Percentiles rank a stretch among this genome's conserved stretches.
phyloP scores from a whole-genome alignment of 2,113 vertebrate genomes.

The Lonchura striata region DNA sequence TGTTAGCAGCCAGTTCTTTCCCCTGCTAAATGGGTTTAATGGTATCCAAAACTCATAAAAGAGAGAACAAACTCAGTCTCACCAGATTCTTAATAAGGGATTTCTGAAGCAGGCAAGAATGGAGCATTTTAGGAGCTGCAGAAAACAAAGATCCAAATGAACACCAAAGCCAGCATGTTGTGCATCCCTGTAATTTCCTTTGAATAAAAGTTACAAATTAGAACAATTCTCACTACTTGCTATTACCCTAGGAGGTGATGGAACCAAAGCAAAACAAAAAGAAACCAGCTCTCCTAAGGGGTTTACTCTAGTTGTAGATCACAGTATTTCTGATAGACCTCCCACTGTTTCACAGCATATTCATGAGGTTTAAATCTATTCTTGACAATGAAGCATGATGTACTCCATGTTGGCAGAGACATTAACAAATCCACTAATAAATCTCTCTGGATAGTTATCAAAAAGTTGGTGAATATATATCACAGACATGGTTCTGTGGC shows the following conservation, averaged over 20 bases:
- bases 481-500: neutral
- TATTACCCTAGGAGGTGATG: neutral
- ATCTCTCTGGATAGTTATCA: neutral
- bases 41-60: neutral
- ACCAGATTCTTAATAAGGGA: neutral
- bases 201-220: neutral
- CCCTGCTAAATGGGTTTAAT: neutral
- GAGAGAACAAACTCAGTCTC: neutral
- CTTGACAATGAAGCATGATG: neutral
- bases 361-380: neutral
- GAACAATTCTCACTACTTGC: neutral
- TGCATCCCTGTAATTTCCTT: neutral
- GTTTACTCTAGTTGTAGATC: neutral
- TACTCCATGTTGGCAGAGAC: neutral
- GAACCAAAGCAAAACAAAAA: neutral
- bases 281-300: neutral
- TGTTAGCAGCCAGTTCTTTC: neutral
- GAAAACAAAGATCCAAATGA: fast-evolving
- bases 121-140: neutral
- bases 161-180: neutral
- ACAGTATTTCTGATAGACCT: neutral
- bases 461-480: neutral
- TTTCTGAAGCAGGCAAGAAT: neutral
- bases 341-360: neutral
- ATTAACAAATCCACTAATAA: neutral